Evolutionary conservation across 2,888 invertebrate genomes (phyloP).

Genomic region (Mylabris sibirica): DNA sequence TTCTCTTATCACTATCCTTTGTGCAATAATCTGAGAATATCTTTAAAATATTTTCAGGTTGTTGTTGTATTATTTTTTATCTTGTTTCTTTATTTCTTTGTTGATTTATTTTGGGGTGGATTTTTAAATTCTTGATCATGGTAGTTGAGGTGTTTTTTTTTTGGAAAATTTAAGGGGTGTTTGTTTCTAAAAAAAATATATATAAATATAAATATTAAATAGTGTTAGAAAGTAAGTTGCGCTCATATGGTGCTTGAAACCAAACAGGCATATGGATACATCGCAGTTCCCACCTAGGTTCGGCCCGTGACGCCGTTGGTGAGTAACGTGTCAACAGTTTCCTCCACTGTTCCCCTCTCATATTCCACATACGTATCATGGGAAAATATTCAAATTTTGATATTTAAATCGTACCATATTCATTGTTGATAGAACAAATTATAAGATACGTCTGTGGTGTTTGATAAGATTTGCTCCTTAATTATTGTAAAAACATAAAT

Average conservation of each 20-base stretch:
- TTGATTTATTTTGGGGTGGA: slow-evolving; percentile 6
- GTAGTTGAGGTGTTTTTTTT: slow-evolving; percentile 37
- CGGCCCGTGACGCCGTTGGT: slow-evolving; percentile 62
- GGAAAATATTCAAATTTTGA: slow-evolving; percentile 7
- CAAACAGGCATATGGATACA: slow-evolving; percentile 63
- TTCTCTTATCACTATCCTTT: slow-evolving; percentile 1
- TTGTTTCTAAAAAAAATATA: neutral
- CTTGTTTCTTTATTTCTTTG: slow-evolving; percentile 18
- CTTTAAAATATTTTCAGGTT: neutral
- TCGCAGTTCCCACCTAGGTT: slow-evolving; percentile 62
- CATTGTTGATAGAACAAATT: slow-evolving; percentile 21
- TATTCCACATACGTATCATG: slow-evolving; percentile 44
- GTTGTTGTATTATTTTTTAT: slow-evolving; percentile 25
- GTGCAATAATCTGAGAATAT: neutral
- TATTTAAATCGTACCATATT: neutral
- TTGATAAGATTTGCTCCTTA: slow-evolving; percentile 27
- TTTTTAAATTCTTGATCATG: slow-evolving; percentile 28
- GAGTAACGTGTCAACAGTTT: slow-evolving; percentile 57
- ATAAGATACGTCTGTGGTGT: slow-evolving; percentile 25
- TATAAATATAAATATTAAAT: slow-evolving; percentile 33
- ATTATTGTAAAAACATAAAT: slow-evolving; percentile 34
- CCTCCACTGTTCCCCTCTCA: slow-evolving; percentile 43
- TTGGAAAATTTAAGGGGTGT: slow-evolving; percentile 14
- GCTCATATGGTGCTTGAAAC: slow-evolving; percentile 63
- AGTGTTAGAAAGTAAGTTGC: slow-evolving; percentile 57